Base-by-base conservation (phyloP, 2,797 vertebrate species). In the Otolemur crassicaudatus region DNA sequence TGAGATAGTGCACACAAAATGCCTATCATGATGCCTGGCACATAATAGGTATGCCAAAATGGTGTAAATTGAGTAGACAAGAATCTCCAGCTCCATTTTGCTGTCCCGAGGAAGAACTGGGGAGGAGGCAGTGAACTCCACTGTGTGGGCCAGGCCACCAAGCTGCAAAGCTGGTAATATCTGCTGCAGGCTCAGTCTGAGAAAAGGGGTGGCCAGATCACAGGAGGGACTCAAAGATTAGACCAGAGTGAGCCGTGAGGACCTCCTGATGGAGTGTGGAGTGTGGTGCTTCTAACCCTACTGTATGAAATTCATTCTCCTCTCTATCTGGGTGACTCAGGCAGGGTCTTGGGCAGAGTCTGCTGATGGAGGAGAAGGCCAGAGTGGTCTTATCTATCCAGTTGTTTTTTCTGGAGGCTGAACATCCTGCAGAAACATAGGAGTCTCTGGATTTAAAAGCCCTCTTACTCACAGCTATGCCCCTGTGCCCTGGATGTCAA, bases 21-120 rank as follows among this genome's bases (percentile, higher is more conserved):
- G 53, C 27, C 8, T 12, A 16, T n/a, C 0, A 0, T 5, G 25
- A 37, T 37, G 14, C 53, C 67, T 16, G 49, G 73, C 23, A 13
- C 2, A 0, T 7, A 3, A 31, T 3, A 1, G 8, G 49, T 1
- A 53, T 1, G 3, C 40, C 37, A 14, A 10, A 0, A 31, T 27
- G 60, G 14, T 23, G 23, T 2, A 4, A 10, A 34, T 37, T 0
- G 4, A 0, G 9, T 25, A 20, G 72, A 7, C 2, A 13, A 11
- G 29, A 69, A 60, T 34, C n/a, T 46, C 46, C 7, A 22, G 56
- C 23, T 63, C 63, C 37, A 67, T 8, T 58, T 43, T 12, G 43
- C n/a, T 31, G 29, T n/a, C 25, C 7, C 17, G 40, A 56, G 43
- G 49, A 40, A 70, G 84, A 11, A 31, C 6, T 13, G 43, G 20